Conservation (phyloP, 2,113 vertebrate species). For the Oreochromis spilurus region DNA sequence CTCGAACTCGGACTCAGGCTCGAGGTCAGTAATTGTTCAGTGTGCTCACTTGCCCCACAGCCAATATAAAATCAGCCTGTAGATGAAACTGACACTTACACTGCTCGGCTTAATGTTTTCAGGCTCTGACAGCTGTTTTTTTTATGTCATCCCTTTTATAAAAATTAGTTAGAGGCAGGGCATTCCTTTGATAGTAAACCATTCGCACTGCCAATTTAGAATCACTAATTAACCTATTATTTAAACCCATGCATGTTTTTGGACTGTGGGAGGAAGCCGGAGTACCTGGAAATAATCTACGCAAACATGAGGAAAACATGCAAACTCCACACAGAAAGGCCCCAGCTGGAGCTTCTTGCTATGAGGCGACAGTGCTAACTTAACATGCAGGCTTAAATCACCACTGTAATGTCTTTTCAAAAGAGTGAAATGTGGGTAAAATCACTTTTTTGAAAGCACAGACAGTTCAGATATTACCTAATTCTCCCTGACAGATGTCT, state of each 20-base stretch:
- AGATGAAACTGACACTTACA: not conserved
- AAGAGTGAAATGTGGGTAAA: not conserved
- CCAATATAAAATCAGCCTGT: not conserved
- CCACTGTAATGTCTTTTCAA: not conserved
- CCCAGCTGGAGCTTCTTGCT: not conserved
- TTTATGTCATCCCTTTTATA: not conserved
- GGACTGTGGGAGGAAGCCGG: too few species aligned
- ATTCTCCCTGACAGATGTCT: constrained; percentile 96
- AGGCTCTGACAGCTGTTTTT: not conserved
- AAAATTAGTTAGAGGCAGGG: not conserved
- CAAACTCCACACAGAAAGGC: not conserved
- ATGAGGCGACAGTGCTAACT: not conserved
- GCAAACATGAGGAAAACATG: not conserved
- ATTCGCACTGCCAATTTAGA: not conserved
- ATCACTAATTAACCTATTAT: not conserved
- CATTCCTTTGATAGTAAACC: not conserved
- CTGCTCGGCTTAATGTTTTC: not conserved
- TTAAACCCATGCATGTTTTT: not conserved
- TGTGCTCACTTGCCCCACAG: not conserved
- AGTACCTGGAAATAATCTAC: not conserved
- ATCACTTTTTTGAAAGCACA: not conserved
- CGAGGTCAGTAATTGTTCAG: not conserved
- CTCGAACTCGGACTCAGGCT: not conserved
- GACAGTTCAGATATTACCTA: constrained; percentile 75
- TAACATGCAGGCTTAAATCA: not conserved